Base-by-base conservation (phyloP, 2,888 invertebrate species). In the Drosophila recens region DNA sequence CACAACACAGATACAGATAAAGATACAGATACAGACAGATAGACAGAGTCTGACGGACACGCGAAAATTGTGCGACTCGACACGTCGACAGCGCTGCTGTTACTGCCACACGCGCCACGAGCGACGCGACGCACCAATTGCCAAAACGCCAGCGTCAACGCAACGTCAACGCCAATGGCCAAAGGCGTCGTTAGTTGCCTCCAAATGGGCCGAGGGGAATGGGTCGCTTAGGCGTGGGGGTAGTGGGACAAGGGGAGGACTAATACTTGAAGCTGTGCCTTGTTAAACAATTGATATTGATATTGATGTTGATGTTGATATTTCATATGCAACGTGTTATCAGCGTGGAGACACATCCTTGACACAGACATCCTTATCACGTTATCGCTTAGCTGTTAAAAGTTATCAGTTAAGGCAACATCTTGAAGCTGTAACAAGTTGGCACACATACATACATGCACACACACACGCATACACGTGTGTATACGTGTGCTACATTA, bases 61-160 rank as follows among this genome's bases (percentile, higher is more conserved):
- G 75, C 61, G 64, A 80, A 79, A 75, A 52, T 79, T 79, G 52
- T 80, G 78, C 80, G 79, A 80, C 79, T 84, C 78, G 84, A 82
- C 88, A 86, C 89, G 84, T 84, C 81, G 78, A 87, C 84, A 73
- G 87, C 84, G 75, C 82, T 87, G 84, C 72, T 77, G 76, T 75
- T 82, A 82, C 81, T 81, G 82, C 67, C 79, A 63, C 72, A 63
- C 72, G 72, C 68, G 64, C 48, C 68, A 67, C 75, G 46, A 76
- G 70, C 48, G 49, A 49, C 33, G 33, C 67, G 67, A 73, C 65
- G 58, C 57, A 68, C 53, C 49, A 63, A 43, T 56, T 49, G 49
- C 53, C 57, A 72, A 65, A 58, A 58, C 69, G 76, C 49, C 66
- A 70, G 33, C 59, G 64, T 9, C 59, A 42, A 59, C 61, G 53